Percentiles rank a stretch among this genome's conserved stretches.
Conservation (phyloP, 2,113 vertebrate genomes). For the Xiphophorus hellerii region DNA sequence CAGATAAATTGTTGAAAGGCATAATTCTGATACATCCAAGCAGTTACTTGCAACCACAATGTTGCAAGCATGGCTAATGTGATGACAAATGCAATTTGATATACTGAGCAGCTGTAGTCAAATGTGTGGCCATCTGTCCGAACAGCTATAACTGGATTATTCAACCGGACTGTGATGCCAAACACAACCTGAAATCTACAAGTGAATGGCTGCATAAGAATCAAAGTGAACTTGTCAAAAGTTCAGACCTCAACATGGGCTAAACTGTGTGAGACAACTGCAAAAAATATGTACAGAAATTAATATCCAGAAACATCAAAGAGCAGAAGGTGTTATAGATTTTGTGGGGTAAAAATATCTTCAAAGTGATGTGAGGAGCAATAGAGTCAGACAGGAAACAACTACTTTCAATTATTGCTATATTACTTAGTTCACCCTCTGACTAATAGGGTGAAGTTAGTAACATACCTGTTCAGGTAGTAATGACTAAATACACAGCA, state of each 20-base stretch:
- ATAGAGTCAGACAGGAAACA: background rate
- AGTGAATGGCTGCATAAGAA: background rate
- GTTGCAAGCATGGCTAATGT: background rate
- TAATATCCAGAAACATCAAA: too few species aligned
- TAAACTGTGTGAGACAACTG: background rate
- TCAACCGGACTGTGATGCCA: background rate
- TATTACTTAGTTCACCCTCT: too few species aligned
- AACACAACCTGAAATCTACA: background rate
- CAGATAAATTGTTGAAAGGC: background rate
- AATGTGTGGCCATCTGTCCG: background rate
- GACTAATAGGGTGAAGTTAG: too few species aligned
- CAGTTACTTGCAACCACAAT: too few species aligned
- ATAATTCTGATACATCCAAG: background rate
- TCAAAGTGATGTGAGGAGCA: background rate
- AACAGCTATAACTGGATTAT: background rate
- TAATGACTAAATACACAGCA: too few species aligned
- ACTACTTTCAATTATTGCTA: background rate
- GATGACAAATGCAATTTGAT: background rate
- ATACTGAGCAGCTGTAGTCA: background rate
- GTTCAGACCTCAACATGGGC: background rate
- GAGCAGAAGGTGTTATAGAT: too few species aligned
- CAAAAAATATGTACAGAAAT: background rate
- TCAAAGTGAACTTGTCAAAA: background rate
- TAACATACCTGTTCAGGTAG: too few species aligned
- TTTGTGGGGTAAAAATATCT: too few species aligned